phyloP scores from a whole-genome alignment of 2,797 vertebrate genomes.

The Echiichthys vipera region DNA sequence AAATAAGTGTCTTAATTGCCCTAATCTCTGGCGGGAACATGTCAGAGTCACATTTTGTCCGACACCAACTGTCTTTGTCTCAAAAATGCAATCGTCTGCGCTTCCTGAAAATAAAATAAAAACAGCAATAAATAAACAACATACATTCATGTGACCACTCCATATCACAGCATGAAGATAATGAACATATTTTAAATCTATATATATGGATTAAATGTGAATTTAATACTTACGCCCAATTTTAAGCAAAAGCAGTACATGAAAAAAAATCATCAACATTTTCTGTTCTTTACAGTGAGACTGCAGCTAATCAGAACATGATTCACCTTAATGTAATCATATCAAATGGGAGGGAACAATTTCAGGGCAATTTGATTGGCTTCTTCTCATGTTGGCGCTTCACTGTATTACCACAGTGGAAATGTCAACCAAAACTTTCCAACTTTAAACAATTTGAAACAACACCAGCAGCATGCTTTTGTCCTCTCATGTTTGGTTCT shows the following conservation, averaged over 20 bases:
- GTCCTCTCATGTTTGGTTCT: neutral
- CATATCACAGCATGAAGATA: neutral
- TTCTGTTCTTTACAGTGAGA: neutral
- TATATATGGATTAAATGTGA: neutral
- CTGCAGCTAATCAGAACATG: too few species aligned
- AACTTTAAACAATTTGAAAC: conserved; percentile 7
- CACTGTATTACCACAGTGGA: conserved; percentile 29
- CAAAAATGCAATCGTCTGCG: neutral
- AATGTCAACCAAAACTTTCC: conserved; percentile 20
- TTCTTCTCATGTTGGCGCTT: neutral
- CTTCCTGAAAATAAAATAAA: neutral
- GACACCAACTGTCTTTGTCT: conserved; percentile 1
- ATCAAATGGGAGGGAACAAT: conserved; percentile 33
- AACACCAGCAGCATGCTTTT: neutral
- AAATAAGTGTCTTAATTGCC: neutral
- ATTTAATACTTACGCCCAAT: conserved; percentile 28
- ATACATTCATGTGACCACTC: rapidly evolving
- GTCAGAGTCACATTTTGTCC: conserved; percentile 11
- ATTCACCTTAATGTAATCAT: too few species aligned
- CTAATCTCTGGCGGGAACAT: neutral
- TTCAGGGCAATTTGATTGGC: conserved; percentile 40
- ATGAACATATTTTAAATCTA: neutral
- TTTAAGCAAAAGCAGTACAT: conserved; percentile 12
- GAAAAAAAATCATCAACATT: conserved; percentile 25
- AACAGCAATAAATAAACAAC: neutral